Conservation (phyloP, 2,888 invertebrate genomes). For the Pandemis corylana region DNA sequence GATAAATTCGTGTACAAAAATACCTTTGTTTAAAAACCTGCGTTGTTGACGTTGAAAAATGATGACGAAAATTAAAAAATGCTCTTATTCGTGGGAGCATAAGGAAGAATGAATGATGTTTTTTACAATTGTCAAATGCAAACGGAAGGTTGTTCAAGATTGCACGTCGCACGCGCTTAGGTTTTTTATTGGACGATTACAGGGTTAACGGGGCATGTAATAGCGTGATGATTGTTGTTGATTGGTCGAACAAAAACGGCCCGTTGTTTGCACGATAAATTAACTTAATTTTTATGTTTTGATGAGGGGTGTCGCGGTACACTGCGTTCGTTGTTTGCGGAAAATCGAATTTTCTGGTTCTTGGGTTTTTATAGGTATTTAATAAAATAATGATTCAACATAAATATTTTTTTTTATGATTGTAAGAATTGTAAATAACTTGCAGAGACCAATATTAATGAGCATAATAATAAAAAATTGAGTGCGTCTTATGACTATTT, state of each 20-base stretch:
- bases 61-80: slow-evolving; percentile 10
- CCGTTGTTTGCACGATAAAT: slow-evolving; percentile 51
- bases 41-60: slow-evolving; percentile 15
- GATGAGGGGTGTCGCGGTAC: slow-evolving; percentile 36
- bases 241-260: slow-evolving; percentile 62
- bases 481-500: too few relatives aligned
- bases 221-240: slow-evolving; percentile 61
- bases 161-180: slow-evolving; percentile 56
- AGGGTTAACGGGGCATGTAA: slow-evolving; percentile 74
- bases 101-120: slow-evolving; percentile 1
- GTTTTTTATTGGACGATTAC: slow-evolving; percentile 68
- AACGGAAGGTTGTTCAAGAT: slow-evolving; percentile 47
- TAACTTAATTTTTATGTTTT: slow-evolving; percentile 43
- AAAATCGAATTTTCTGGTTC: slow-evolving; percentile 1
- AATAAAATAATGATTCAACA: too few relatives aligned
- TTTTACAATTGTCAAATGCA: slow-evolving; percentile 1
- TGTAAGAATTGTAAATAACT: too few relatives aligned
- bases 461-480: too few relatives aligned
- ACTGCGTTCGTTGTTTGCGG: slow-evolving; percentile 17
- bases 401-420: too few relatives aligned
- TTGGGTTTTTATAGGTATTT: background rate
- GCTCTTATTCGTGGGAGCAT: background rate
- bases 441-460: too few relatives aligned
- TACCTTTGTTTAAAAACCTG: slow-evolving; percentile 39
- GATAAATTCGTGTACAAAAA: background rate